Evolutionary conservation across 1,140 invertebrate species (phyloP), one percentile per base, ranked within the genome.

Genomic region (Drosophila pseudoananassae): DNA sequence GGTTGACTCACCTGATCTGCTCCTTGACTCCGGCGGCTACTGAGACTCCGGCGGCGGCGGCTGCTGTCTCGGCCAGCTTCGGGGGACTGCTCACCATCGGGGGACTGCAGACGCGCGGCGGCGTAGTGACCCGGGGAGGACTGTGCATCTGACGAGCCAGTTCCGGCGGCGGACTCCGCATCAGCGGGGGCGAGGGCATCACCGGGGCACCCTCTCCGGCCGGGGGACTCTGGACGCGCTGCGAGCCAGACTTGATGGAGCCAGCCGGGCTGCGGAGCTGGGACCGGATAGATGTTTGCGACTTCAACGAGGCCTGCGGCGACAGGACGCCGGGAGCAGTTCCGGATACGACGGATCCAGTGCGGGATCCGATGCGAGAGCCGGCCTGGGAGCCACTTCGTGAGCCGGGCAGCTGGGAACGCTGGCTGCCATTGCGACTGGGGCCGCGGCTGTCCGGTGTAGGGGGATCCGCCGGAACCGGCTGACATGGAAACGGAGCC

Each of bases 141-240:
- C 90, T 91, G 57, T 91, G 90, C 90, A 91, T 91, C 43, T 81
- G 79, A n/a, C 72, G 64, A 6, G 79, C 65, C 20, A 70, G 36
- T 29, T 90, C 63, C 4, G 75, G 69, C 1, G 77, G 88, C 8
- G 82, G 76, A 50, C 82, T 87, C 23, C 84, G 88, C 84, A 88
- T 88, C 33, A 85, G 50, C 3, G 90, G 90, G 4, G 90, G 90
- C 46, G 85, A 90, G 40, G 90, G 90, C 88, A 91, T 91, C 3
- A 58, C 76, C 43, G 90, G 90, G 7, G 90, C 78, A 7, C 87
- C 60, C 14, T 91, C 90, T 0, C 82, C 90, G 5, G 76, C 76
- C 2, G 68, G 82, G 9, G 90, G 90, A 27, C 89, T 90, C 52
- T 91, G 85, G 4, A 91, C 64, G 23, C 90, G 82, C 46, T 81